Percentiles rank a stretch among this genome's conserved stretches.
These are phyloP conservation scores for Sylvilagus bachmani DNA, from an alignment of 2,113 vertebrate species.

Conservation along the genomic window DNA sequence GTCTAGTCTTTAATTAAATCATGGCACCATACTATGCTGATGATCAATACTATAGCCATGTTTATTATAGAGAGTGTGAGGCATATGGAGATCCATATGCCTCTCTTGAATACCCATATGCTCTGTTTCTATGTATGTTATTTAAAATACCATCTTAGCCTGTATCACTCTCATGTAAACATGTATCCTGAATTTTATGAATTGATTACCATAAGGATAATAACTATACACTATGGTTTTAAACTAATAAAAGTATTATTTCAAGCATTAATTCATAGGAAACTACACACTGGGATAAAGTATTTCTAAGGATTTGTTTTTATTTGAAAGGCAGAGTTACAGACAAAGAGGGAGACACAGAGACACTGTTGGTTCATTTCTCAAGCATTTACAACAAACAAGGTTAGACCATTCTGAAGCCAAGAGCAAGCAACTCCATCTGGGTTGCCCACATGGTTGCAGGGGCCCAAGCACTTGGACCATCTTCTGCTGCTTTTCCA, in stretches of 20 bases:
- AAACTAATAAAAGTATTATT: slow-evolving; percentile 35
- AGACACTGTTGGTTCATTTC: no score
- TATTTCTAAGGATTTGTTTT: no score
- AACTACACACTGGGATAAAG: neutral
- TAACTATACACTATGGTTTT: slow-evolving; percentile 26
- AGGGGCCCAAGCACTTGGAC: no score
- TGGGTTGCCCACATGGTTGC: no score
- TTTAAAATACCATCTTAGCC: slow-evolving; percentile 82
- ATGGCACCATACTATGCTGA: slow-evolving; percentile 67
- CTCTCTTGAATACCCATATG: slow-evolving; percentile 85
- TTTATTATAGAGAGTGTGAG: slow-evolving; percentile 82
- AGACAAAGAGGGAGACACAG: no score
- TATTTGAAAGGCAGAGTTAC: no score
- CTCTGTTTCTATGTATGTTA: slow-evolving; percentile 78
- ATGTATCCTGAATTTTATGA: neutral
- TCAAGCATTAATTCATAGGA: neutral
- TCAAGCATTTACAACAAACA: no score
- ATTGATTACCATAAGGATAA: slow-evolving; percentile 24
- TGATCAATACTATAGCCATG: slow-evolving; percentile 68
- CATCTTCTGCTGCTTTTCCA: no score
- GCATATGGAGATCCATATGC: slow-evolving; percentile 85
- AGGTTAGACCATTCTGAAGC: no score
- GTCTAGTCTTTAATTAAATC: slow-evolving; percentile 73
- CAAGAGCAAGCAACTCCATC: no score
- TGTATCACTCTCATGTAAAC: slow-evolving; percentile 73